A percentile compares a stretch with the other conserved stretches of the same genome.
Conservation (phyloP, 2,888 invertebrate species). For the Dryobotodes eremita region DNA sequence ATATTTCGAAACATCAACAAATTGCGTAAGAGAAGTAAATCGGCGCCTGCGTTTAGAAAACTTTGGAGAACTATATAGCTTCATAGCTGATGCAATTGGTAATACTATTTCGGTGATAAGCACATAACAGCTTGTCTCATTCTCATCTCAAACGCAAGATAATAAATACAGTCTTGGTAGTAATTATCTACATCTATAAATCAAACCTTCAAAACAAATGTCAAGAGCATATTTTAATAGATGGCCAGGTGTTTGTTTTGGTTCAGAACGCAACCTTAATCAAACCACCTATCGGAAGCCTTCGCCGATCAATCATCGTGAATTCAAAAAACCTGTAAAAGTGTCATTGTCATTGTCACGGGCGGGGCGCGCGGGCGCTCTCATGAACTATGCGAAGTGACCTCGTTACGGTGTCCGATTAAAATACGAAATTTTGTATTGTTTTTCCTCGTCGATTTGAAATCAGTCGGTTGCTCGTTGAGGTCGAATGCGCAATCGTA, state of each 20-base stretch:
- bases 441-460: slow-evolving; percentile 81
- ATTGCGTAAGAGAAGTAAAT: slow-evolving; percentile 32
- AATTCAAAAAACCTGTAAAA: slow-evolving; percentile 69
- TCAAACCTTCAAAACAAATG: slow-evolving; percentile 59
- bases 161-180: slow-evolving; percentile 28
- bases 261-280: slow-evolving; percentile 55
- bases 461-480: slow-evolving; percentile 72
- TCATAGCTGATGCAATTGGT: slow-evolving; percentile 37
- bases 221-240: slow-evolving; percentile 57
- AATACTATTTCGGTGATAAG: slow-evolving; percentile 26
- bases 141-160: slow-evolving; percentile 1
- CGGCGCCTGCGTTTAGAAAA: slow-evolving; percentile 25
- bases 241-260: slow-evolving; percentile 36
- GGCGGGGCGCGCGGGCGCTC: slow-evolving; percentile 60
- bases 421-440: slow-evolving; percentile 75
- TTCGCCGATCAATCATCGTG: slow-evolving; percentile 63
- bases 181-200: slow-evolving; percentile 39
- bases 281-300: slow-evolving; percentile 59
- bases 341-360: slow-evolving; percentile 80
- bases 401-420: slow-evolving; percentile 73
- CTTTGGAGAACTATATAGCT: slow-evolving; percentile 33
- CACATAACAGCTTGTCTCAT: neutral
- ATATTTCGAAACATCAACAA: slow-evolving; percentile 33
- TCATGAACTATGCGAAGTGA: slow-evolving; percentile 64
- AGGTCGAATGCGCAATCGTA: slow-evolving; percentile 79